Evolutionary conservation across 1,140 invertebrate genomes (phyloP).

Genomic region (Conopomorpha cramerella): DNA sequence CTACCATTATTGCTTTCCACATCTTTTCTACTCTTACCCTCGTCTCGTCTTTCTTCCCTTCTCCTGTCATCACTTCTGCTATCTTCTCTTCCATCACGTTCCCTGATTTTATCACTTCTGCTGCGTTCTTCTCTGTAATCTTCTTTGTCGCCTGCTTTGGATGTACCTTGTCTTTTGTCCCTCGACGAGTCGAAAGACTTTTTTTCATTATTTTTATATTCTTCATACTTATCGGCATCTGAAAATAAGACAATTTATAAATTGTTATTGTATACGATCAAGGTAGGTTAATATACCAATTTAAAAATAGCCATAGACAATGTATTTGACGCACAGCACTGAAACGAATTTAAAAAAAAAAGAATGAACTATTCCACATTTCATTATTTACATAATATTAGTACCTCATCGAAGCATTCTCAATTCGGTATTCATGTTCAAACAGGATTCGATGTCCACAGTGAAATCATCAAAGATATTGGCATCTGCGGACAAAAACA

Average conservation of each 20-base stretch:
- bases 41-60: no score
- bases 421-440: constrained; percentile 4
- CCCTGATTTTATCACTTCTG: constrained; percentile 3
- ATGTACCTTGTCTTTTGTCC: constrained; percentile 15
- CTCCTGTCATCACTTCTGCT: constrained; percentile 9
- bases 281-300: no score
- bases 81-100: constrained; percentile 4
- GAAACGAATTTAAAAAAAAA: no score
- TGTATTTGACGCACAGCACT: no score
- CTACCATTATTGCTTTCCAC: constrained; percentile 5
- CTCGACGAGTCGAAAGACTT: constrained; percentile 19
- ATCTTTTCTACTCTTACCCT: constrained; percentile 14
- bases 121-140: no score
- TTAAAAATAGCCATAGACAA: no score
- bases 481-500: constrained; percentile 14
- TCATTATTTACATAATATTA: no score
- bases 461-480: constrained; percentile 13
- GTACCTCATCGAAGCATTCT: no score
- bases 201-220: constrained; percentile 66
- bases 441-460: constrained; percentile 9
- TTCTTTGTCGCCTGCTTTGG: constrained; percentile 12
- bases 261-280: no score
- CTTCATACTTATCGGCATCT: constrained; percentile 72
- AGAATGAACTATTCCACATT: no score
- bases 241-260: no score